Evolutionary conservation across 2,888 invertebrate species (phyloP).

Genomic region (Teinopalpus imperialis): DNA sequence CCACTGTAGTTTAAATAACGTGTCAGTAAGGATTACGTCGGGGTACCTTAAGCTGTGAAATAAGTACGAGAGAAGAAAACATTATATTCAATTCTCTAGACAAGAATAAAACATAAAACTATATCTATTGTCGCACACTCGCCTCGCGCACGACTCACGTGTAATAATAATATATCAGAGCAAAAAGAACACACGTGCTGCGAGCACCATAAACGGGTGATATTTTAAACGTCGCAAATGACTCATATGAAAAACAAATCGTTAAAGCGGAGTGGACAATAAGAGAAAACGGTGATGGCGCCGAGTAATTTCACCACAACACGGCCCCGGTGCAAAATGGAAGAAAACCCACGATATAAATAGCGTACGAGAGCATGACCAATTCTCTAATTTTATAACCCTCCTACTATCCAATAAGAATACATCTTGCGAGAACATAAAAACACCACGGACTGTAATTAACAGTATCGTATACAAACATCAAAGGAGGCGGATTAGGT

Average conservation of each 20-base stretch:
- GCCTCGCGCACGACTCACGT: not conserved
- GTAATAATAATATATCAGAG: conserved; percentile 20
- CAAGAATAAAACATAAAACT: too few species aligned
- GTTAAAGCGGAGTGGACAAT: conserved; percentile 55
- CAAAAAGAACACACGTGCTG: conserved; percentile 28
- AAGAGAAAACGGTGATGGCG: conserved; percentile 65
- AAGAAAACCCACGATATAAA: conserved; percentile 66
- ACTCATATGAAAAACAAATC: conserved; percentile 67
- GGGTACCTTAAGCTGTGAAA: not conserved
- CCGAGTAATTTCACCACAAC: conserved; percentile 69
- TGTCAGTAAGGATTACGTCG: conserved; percentile 9
- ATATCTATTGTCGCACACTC: too few species aligned
- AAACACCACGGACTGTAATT: conserved; percentile 31
- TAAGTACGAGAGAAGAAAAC: too few species aligned
- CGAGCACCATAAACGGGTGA: conserved; percentile 33
- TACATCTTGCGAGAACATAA: conserved; percentile 35
- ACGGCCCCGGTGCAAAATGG: conserved; percentile 60
- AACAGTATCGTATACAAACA: conserved; percentile 17
- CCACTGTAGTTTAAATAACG: conserved; percentile 27
- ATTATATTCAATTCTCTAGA: too few species aligned
- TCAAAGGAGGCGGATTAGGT: conserved; percentile 8
- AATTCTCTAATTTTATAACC: conserved; percentile 71
- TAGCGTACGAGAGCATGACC: conserved; percentile 65
- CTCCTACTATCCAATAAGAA: conserved; percentile 26
- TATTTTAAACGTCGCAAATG: conserved; percentile 63